These are phyloP conservation scores for Aleiodes alternator DNA, from an alignment of 2,888 invertebrate genomes.

Conservation along the genomic window DNA sequence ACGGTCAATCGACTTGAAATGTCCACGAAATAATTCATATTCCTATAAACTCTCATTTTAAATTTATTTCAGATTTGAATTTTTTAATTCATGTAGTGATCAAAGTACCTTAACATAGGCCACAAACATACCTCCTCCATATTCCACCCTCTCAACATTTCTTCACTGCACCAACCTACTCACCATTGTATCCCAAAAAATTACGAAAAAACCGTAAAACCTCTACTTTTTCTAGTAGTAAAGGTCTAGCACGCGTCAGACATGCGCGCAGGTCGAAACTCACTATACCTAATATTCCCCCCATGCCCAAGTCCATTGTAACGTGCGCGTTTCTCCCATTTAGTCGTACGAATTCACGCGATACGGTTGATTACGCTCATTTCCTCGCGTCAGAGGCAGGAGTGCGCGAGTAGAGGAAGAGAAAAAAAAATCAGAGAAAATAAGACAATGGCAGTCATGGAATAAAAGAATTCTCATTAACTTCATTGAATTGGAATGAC, in stretches of 20 bases:
- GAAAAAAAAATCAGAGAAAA: too few relatives aligned
- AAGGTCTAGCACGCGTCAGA: constrained; percentile 61
- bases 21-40: too few relatives aligned
- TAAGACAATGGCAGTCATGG: background rate
- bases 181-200: background rate
- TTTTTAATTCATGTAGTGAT: too few relatives aligned
- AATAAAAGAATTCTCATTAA: background rate
- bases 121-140: background rate
- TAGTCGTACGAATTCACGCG: constrained; percentile 63
- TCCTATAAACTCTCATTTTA: too few relatives aligned
- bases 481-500: constrained; percentile 12
- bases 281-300: constrained; percentile 30
- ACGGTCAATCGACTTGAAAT: too few relatives aligned
- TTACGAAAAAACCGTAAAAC: background rate
- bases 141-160: background rate
- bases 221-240: constrained; percentile 57
- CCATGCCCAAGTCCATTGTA: constrained; percentile 48
- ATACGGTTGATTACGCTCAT: constrained; percentile 50
- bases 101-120: too few relatives aligned
- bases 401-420: too few relatives aligned
- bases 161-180: background rate
- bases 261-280: constrained; percentile 61
- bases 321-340: constrained; percentile 56
- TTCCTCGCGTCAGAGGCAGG: too few relatives aligned
- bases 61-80: too few relatives aligned